Conservation (phyloP, 1,140 invertebrate species). For the Oncopeltus fasciatus region DNA sequence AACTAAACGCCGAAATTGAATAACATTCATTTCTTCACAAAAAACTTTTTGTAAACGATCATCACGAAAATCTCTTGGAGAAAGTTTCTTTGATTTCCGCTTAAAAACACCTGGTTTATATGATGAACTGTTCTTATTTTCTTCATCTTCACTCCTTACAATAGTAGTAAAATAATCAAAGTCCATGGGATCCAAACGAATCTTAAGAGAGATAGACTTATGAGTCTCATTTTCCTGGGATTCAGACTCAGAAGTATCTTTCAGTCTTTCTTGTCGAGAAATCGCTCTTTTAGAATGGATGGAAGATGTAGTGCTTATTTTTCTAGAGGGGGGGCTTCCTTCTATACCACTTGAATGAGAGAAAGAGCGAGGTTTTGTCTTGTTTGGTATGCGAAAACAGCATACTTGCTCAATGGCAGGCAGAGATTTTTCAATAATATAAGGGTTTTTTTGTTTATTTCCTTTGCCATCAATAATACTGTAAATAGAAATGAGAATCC, state of each 20-base stretch:
- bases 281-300: slow-evolving; percentile 21
- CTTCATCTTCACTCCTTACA: slow-evolving; percentile 38
- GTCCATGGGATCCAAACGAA: slow-evolving; percentile 42
- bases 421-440: not conserved
- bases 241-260: slow-evolving; percentile 12
- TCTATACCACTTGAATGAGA: slow-evolving; percentile 9
- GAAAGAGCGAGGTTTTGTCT: not conserved
- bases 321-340: slow-evolving; percentile 6
- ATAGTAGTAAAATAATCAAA: slow-evolving; percentile 48
- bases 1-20: slow-evolving; percentile 41
- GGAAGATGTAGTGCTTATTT: slow-evolving; percentile 9
- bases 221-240: not conserved
- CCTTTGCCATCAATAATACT: not conserved
- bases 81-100: slow-evolving; percentile 29
- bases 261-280: slow-evolving; percentile 19
- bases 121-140: slow-evolving; percentile 23
- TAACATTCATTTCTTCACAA: slow-evolving; percentile 35
- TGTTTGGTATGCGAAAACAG: not conserved
- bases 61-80: slow-evolving; percentile 37
- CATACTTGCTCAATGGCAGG: not conserved
- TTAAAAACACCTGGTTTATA: slow-evolving; percentile 4
- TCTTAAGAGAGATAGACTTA: slow-evolving; percentile 32
- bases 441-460: not conserved
- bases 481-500: not conserved
- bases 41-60: slow-evolving; percentile 38